Conservation (phyloP, 2,113 vertebrate genomes). For the Pachypanchax playfairii region DNA sequence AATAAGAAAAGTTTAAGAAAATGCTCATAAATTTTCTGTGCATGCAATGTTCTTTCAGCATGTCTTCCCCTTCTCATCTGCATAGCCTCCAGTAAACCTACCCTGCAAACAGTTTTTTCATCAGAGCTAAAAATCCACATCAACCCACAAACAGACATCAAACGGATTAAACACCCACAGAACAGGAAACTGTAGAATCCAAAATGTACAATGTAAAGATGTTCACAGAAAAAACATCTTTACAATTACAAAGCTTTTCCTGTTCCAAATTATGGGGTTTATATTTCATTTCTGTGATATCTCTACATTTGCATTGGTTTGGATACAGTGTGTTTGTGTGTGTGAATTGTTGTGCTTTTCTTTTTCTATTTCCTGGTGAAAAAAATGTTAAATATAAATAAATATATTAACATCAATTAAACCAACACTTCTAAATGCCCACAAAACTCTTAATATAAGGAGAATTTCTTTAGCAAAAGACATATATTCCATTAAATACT, state of each 20-base stretch:
- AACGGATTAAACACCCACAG: conserved; percentile 4
- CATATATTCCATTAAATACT: conserved; percentile 29
- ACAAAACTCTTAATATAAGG: conserved; percentile 23
- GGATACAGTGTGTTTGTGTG: not conserved
- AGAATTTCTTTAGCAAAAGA: conserved; percentile 23
- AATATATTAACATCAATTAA: conserved; percentile 13
- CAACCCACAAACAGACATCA: not conserved
- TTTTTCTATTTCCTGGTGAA: not conserved
- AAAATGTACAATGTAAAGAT: conserved; percentile 7
- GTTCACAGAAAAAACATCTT: conserved; percentile 10
- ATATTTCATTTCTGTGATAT: too few species aligned
- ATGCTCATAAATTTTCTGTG: too few species aligned
- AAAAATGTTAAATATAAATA: not conserved
- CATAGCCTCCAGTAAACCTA: not conserved
- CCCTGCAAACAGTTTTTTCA: not conserved
- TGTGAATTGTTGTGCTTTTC: not conserved
- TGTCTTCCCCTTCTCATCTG: too few species aligned
- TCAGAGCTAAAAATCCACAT: not conserved
- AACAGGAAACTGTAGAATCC: not conserved
- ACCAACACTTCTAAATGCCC: not conserved
- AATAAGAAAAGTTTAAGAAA: too few species aligned
- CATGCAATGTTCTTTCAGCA: too few species aligned
- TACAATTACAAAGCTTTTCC: not conserved
- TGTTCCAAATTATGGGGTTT: not conserved
- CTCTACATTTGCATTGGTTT: too few species aligned